Conservation (phyloP, 1,140 invertebrate species). For the Drosophila melanogaster region DNA sequence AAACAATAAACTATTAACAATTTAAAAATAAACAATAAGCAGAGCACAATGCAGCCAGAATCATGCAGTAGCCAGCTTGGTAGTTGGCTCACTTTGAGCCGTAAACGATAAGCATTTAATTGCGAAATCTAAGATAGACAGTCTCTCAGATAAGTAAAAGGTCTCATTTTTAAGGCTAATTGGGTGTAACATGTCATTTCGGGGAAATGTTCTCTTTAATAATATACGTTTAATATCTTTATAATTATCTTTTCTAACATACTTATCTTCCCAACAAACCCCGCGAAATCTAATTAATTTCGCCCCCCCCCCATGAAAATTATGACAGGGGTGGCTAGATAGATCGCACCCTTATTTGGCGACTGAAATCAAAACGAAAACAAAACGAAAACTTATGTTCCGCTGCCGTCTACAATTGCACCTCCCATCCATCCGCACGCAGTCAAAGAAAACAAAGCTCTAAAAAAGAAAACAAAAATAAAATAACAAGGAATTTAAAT, state of each 20-base stretch:
- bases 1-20: conserved; percentile 5
- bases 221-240: not conserved
- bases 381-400: conserved; percentile 72
- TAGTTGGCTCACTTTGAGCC: conserved; percentile 65
- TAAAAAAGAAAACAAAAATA: conserved; percentile 53
- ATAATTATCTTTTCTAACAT: not conserved
- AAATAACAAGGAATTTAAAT: conserved; percentile 75
- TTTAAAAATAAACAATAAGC: conserved; percentile 7
- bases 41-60: conserved; percentile 18
- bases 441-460: conserved; percentile 24
- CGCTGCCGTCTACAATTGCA: conserved; percentile 58
- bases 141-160: not conserved
- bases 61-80: conserved; percentile 70
- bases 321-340: conserved; percentile 3
- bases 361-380: conserved; percentile 56
- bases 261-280: not conserved
- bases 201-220: too few species aligned
- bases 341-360: not conserved
- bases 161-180: too few species aligned
- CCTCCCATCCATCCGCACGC: not conserved
- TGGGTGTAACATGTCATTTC: too few species aligned
- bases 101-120: conserved; percentile 80
- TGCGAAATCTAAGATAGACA: conserved; percentile 74
- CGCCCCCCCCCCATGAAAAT: conserved; percentile 19
- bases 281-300: conserved; percentile 38